These are phyloP conservation scores for Caracal caracal DNA, from an alignment of 2,113 vertebrate species.

Conservation along the genomic window DNA sequence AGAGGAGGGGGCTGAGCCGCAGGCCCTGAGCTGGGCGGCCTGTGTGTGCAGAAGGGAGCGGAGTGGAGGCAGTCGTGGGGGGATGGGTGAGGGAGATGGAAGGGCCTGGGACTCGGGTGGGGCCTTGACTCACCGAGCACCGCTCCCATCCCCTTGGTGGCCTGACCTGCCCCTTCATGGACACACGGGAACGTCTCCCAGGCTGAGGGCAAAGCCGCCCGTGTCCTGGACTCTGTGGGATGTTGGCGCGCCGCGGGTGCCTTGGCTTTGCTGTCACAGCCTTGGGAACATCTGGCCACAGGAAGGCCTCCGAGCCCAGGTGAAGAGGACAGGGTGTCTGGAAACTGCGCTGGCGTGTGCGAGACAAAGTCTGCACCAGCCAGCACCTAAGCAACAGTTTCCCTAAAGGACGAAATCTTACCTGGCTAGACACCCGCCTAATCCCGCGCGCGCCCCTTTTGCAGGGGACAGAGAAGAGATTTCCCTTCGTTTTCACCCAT, in stretches of 20 bases:
- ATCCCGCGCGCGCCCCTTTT: accelerated
- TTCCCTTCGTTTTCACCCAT: not conserved
- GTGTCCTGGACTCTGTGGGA: not conserved
- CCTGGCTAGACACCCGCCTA: not conserved
- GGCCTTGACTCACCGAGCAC: not conserved
- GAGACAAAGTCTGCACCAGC: not conserved
- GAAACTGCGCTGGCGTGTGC: not conserved
- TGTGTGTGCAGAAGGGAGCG: not conserved
- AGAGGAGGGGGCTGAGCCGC: not conserved
- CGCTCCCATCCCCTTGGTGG: too few relatives aligned
- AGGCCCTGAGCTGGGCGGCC: not conserved
- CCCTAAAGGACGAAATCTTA: not conserved
- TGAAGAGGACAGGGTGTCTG: not conserved
- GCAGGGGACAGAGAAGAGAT: not conserved
- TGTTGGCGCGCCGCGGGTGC: not conserved
- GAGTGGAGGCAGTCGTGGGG: not conserved
- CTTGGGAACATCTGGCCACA: not conserved
- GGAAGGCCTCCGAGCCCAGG: not conserved
- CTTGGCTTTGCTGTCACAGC: not conserved
- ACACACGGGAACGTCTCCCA: not conserved
- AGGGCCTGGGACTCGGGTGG: not conserved
- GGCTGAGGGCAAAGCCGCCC: not conserved
- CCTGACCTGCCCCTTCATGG: not conserved
- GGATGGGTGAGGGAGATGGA: not conserved
- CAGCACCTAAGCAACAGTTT: not conserved